phyloP scores from a whole-genome alignment of 2,888 invertebrate species.

The Aquatica leii region DNA sequence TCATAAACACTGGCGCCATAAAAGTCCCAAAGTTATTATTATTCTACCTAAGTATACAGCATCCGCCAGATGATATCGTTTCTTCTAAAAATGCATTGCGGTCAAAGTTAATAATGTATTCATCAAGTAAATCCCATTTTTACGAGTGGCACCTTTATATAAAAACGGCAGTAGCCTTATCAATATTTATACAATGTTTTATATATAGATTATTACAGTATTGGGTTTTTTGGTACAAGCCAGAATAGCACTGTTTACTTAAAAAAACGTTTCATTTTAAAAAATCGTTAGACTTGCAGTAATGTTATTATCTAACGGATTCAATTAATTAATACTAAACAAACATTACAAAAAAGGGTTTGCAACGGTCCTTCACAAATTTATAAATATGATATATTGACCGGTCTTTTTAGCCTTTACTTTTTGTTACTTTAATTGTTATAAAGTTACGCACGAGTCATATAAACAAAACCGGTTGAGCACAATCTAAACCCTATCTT shows the following conservation, averaged over 20 bases:
- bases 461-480: constrained; percentile 29
- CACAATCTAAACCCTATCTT: constrained; percentile 20
- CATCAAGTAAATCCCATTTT: constrained; percentile 36
- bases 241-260: too few species aligned
- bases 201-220: background rate
- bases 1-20: constrained; percentile 33
- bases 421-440: constrained; percentile 22
- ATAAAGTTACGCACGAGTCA: constrained; percentile 38
- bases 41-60: constrained; percentile 41
- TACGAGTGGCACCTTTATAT: constrained; percentile 28
- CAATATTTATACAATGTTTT: constrained; percentile 26
- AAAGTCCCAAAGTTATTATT: constrained; percentile 36
- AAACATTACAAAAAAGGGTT: constrained; percentile 33
- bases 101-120: constrained; percentile 41
- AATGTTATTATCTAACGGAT: constrained; percentile 24
- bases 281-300: background rate
- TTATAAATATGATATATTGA: constrained; percentile 39
- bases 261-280: too few species aligned
- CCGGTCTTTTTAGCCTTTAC: constrained; percentile 25
- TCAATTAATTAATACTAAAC: constrained; percentile 34
- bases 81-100: constrained; percentile 39
- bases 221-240: background rate
- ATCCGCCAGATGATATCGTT: constrained; percentile 44
- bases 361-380: constrained; percentile 30
- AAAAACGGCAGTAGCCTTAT: constrained; percentile 18